A percentile compares a stretch with the other conserved stretches of the same genome.
These are phyloP conservation scores for Hydraecia micacea DNA, from an alignment of 2,888 invertebrate species.

Conservation along the genomic window DNA sequence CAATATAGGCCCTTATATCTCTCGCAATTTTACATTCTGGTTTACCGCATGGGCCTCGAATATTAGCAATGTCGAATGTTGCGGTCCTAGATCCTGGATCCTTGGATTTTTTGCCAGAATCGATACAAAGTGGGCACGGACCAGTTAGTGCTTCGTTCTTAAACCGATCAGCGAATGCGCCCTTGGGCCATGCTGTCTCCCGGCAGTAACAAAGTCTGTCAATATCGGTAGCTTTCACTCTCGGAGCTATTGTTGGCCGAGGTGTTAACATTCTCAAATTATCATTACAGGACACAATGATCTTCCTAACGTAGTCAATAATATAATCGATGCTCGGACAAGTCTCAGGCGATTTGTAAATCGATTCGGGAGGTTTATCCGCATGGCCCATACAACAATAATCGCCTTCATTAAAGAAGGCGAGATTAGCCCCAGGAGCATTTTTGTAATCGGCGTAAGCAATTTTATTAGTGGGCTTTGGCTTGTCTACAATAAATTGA, in stretches of 20 bases:
- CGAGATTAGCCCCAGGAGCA: constrained; percentile 83
- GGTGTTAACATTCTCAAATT: constrained; percentile 88
- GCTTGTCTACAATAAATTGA: constrained; percentile 76
- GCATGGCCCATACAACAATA: constrained; percentile 84
- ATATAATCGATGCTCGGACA: constrained; percentile 84
- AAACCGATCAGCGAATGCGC: constrained; percentile 81
- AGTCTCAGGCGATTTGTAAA: constrained; percentile 82
- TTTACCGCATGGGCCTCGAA: constrained; percentile 86
- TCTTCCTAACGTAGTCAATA: constrained; percentile 84
- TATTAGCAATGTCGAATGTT: constrained; percentile 84
- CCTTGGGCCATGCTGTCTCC: constrained; percentile 83
- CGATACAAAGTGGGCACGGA: constrained; percentile 83
- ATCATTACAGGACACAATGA: constrained; percentile 86
- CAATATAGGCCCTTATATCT: constrained; percentile 83
- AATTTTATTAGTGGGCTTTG: constrained; percentile 71
- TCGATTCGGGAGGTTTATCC: constrained; percentile 84
- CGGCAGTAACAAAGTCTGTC: constrained; percentile 85
- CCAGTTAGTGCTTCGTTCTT: constrained; percentile 77
- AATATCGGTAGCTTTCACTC: constrained; percentile 86
- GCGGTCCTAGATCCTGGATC: constrained; percentile 64
- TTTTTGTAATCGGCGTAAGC: constrained; percentile 83
- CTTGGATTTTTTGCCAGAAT: constrained; percentile 72
- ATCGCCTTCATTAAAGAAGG: constrained; percentile 82
- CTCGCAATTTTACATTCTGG: constrained; percentile 86
- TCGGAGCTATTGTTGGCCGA: constrained; percentile 81